Percentiles rank a stretch among this genome's conserved stretches.
Evolutionary conservation across 2,888 invertebrate genomes (phyloP).

Genomic region (Azorinus chamasolen): DNA sequence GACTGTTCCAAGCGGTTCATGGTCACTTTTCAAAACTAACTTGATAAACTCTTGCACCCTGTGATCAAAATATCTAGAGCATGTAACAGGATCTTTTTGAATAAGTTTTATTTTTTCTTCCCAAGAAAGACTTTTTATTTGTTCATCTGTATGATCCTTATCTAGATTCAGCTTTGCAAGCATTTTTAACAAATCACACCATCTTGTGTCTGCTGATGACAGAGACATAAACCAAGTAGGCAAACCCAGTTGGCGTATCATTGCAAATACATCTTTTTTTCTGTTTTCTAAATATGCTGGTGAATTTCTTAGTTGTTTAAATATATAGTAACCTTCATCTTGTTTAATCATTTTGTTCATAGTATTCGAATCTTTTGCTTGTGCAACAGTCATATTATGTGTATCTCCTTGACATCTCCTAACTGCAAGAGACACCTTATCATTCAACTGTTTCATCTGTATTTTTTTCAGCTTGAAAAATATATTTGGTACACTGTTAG

Average conservation of each 20-base stretch:
- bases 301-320: constrained; percentile 42
- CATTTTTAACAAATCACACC: too few relatives aligned
- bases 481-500: constrained; percentile 46
- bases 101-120: too few relatives aligned
- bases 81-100: too few relatives aligned
- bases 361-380: constrained; percentile 15
- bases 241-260: constrained; percentile 56
- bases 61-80: constrained; percentile 48
- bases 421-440: constrained; percentile 50
- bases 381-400: constrained; percentile 37
- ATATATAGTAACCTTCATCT: constrained; percentile 81
- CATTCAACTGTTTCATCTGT: constrained; percentile 42
- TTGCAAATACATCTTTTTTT: constrained; percentile 58
- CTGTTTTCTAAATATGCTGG: constrained; percentile 39
- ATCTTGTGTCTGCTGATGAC: constrained; percentile 18
- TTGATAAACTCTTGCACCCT: constrained; percentile 53
- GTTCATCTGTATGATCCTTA: too few relatives aligned
- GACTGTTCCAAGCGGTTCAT: too few relatives aligned
- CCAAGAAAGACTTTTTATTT: too few relatives aligned
- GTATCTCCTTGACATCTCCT: constrained; percentile 34
- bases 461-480: constrained; percentile 56
- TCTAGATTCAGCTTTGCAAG: too few relatives aligned
- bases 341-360: constrained; percentile 66
- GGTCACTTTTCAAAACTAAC: constrained; percentile 43
- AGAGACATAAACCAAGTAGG: constrained; percentile 61